Conservation (phyloP, 1,140 invertebrate genomes). For the Caenorhabditis latens region DNA sequence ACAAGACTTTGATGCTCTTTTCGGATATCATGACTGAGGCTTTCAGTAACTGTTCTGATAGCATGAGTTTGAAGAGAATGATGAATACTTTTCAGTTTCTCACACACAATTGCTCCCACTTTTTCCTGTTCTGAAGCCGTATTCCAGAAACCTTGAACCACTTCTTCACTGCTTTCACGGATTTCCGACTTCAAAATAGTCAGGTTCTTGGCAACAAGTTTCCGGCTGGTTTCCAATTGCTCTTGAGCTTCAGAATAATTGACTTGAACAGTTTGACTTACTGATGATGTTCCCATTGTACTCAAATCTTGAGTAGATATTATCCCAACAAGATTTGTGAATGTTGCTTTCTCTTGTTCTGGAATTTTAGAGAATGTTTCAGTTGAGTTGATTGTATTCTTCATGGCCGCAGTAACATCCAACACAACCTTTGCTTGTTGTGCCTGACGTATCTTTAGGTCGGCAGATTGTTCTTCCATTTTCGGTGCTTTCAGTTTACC, state of each 20-base stretch:
- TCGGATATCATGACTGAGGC: neutral
- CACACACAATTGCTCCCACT: conserved; percentile 11
- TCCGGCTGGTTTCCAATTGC: neutral
- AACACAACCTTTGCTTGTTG: conserved; percentile 3
- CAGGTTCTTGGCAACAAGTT: conserved; percentile 8
- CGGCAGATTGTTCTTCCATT: neutral
- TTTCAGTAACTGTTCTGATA: conserved; percentile 21
- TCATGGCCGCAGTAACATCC: conserved; percentile 9
- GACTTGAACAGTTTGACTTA: conserved; percentile 5
- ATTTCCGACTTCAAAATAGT: neutral
- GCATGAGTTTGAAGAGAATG: conserved; percentile 43
- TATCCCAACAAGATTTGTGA: conserved; percentile 7
- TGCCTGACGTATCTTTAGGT: neutral
- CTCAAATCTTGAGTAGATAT: conserved; percentile 42
- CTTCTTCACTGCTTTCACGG: conserved; percentile 22
- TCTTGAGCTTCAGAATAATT: neutral
- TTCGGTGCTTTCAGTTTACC: conserved; percentile 31
- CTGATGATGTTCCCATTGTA: conserved; percentile 12
- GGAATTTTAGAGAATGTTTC: conserved; percentile 9
- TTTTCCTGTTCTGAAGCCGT: conserved; percentile 42
- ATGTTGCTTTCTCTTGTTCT: neutral
- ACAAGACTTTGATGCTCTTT: neutral
- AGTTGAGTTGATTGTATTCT: neutral
- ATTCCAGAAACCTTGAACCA: conserved; percentile 47
- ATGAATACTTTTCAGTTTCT: conserved; percentile 38